These are phyloP conservation scores for Cebidichthys violaceus DNA, from an alignment of 2,113 vertebrate species.

Conservation along the genomic window DNA sequence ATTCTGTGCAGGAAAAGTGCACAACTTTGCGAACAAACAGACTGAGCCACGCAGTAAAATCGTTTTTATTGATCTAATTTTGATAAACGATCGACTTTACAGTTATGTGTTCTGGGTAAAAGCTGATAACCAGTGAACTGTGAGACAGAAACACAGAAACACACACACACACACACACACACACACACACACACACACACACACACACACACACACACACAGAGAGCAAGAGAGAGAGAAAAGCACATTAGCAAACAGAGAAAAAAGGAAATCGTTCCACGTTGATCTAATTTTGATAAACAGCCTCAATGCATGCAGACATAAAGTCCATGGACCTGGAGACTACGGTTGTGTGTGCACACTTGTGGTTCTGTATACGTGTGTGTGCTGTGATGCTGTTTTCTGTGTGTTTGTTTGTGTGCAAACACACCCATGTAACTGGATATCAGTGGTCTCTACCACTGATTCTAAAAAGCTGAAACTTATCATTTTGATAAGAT, in stretches of 20 bases:
- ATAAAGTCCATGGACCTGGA: conserved; percentile 19
- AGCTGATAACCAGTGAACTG: conserved; percentile 56
- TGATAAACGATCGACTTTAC: conserved; percentile 53
- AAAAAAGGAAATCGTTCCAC: conserved; percentile 49
- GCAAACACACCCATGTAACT: background rate
- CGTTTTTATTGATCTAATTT: conserved; percentile 61
- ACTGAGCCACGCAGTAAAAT: conserved; percentile 13
- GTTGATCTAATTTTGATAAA: conserved; percentile 73
- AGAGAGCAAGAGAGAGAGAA: background rate
- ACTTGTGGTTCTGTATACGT: background rate
- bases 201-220: background rate
- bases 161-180: background rate
- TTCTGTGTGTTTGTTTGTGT: background rate
- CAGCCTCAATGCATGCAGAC: conserved; percentile 43
- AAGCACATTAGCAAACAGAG: conserved; percentile 41
- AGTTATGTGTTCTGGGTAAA: conserved; percentile 45
- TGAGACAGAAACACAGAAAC: background rate
- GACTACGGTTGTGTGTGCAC: background rate
- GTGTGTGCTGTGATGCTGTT: conserved; percentile 8
- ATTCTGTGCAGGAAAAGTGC: conserved; percentile 2
- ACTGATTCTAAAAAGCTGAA: conserved; percentile 36
- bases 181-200: background rate
- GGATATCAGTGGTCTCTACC: background rate
- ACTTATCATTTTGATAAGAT: conserved; percentile 41
- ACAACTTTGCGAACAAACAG: conserved; percentile 17